Evolutionary conservation across 92 coral and sea anemone species (phyloP).

Genomic region (Epizoanthus scotinus): DNA sequence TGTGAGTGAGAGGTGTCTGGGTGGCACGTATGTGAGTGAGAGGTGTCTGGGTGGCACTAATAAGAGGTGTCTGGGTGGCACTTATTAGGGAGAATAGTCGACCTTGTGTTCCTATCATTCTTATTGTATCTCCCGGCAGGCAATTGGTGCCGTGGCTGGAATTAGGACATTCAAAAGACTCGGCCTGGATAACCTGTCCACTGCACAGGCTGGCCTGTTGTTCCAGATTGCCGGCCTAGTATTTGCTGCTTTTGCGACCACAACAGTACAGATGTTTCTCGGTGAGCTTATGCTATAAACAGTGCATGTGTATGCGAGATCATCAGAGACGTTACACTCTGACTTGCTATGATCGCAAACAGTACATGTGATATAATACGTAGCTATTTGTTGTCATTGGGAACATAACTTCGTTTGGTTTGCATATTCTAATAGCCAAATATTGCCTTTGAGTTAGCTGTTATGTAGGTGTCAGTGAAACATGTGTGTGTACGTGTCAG

Average conservation of each 20-base stretch:
- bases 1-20: too few species aligned
- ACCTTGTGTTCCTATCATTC: not conserved
- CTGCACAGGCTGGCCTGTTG: constrained; percentile 32
- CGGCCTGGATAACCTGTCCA: constrained; percentile 7
- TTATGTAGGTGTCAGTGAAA: too few species aligned
- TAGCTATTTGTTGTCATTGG: too few species aligned
- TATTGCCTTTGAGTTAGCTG: too few species aligned
- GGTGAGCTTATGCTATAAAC: not conserved
- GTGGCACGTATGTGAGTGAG: too few species aligned
- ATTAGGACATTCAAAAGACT: constrained; percentile 1
- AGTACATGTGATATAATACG: not conserved
- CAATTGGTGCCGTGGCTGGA: constrained; percentile 35
- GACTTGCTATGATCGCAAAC: not conserved
- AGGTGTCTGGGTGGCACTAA: too few species aligned
- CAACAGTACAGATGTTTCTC: constrained; percentile 14
- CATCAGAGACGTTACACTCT: too few species aligned
- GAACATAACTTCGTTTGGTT: too few species aligned
- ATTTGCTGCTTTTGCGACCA: constrained; percentile 23
- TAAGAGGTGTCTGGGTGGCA: too few species aligned
- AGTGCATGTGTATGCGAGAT: not conserved
- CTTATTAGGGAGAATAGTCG: too few species aligned
- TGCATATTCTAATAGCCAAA: too few species aligned
- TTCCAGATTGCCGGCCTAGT: constrained; percentile 40
- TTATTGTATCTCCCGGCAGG: constrained; percentile 5
- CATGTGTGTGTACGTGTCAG: too few species aligned